These are phyloP conservation scores for Bombylius discolor DNA, from an alignment of 2,888 invertebrate genomes.

Conservation along the genomic window DNA sequence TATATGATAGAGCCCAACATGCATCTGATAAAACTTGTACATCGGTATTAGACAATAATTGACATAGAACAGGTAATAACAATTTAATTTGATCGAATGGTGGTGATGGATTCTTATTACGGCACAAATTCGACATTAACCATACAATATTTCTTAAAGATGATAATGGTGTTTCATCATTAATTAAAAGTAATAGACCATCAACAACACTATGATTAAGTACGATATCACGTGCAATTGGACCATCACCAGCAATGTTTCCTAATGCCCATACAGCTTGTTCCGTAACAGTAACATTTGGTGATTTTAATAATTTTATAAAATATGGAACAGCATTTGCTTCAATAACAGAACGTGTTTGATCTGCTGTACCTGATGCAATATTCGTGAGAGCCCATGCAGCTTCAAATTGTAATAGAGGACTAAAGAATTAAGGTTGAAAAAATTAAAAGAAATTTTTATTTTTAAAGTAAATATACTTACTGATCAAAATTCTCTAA, in stretches of 20 bases:
- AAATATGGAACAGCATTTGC: constrained; percentile 78
- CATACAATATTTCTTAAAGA: constrained; percentile 77
- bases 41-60: constrained; percentile 57
- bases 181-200: constrained; percentile 54
- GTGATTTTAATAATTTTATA: constrained; percentile 55
- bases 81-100: constrained; percentile 60
- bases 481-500: constrained; percentile 60
- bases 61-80: constrained; percentile 61
- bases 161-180: constrained; percentile 45
- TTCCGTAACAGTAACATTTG: constrained; percentile 60
- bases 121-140: constrained; percentile 87
- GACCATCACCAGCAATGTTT: constrained; percentile 89
- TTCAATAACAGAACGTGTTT: constrained; percentile 75
- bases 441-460: neutral
- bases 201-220: constrained; percentile 57
- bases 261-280: constrained; percentile 98
- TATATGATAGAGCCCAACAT: constrained; percentile 89
- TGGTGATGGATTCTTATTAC: constrained; percentile 87
- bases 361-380: constrained; percentile 84
- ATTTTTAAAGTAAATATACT: constrained; percentile 18
- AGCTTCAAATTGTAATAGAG: constrained; percentile 81
- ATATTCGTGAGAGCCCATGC: constrained; percentile 97
- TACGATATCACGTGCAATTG: constrained; percentile 67
- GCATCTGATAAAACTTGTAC: constrained; percentile 77
- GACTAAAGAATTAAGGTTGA: constrained; percentile 33